A percentile compares a stretch with the other conserved stretches of the same genome.
Conservation (phyloP, 2,797 vertebrate genomes). For the Sebastes diaconus region DNA sequence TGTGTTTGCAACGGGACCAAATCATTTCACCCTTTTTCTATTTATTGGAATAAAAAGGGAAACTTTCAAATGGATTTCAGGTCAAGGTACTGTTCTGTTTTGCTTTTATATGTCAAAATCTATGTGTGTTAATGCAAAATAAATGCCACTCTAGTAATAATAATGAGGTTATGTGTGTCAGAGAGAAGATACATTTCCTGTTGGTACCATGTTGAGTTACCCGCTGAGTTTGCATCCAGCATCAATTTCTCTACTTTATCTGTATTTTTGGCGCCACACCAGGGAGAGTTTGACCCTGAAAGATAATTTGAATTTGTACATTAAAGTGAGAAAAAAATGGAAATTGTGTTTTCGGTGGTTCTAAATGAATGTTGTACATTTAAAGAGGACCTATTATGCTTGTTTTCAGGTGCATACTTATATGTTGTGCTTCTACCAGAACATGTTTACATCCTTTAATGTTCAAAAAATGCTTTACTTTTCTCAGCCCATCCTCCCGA, state of each 20-base stretch:
- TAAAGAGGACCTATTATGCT: too few relatives aligned
- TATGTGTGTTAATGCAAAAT: slow-evolving; percentile 55
- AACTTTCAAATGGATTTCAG: slow-evolving; percentile 12
- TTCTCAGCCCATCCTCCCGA: too few relatives aligned
- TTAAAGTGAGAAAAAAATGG: neutral
- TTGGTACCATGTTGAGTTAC: neutral
- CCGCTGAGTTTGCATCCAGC: neutral
- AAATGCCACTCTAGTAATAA: slow-evolving; percentile 45
- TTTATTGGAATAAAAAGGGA: slow-evolving; percentile 46
- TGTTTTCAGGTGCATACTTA: too few relatives aligned
- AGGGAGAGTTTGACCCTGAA: neutral
- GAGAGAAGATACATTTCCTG: neutral
- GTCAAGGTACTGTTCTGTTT: slow-evolving; percentile 28
- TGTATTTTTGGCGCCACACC: neutral
- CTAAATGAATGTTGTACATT: neutral
- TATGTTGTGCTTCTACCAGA: too few relatives aligned
- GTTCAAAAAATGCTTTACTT: too few relatives aligned
- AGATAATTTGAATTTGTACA: neutral
- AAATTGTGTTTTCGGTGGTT: neutral
- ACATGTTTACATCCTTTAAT: too few relatives aligned
- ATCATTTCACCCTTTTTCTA: slow-evolving; percentile 37
- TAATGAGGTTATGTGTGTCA: neutral
- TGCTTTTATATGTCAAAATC: slow-evolving; percentile 46
- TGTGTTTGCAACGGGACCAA: slow-evolving; percentile 68
- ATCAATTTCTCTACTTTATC: neutral